phyloP scores from a whole-genome alignment of 2,797 vertebrate genomes.

The Microhierax caerulescens region DNA sequence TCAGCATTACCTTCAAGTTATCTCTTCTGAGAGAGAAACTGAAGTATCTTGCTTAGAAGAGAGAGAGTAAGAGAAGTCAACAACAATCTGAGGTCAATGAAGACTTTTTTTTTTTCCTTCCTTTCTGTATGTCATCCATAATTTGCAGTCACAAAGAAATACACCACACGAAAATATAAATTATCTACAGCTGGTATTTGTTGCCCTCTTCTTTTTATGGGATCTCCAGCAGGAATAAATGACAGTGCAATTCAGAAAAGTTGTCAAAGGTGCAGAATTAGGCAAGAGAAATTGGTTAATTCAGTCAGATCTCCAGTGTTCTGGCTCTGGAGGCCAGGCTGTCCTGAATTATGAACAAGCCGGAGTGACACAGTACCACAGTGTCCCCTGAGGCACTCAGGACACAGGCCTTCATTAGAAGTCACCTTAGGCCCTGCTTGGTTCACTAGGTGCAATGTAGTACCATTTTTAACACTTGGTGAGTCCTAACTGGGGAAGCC shows the following conservation, averaged over 20 bases:
- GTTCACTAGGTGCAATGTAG: accelerated
- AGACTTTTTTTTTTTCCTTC: not conserved
- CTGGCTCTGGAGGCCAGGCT: not conserved
- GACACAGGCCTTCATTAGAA: not conserved
- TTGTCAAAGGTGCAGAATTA: not conserved
- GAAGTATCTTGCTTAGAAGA: not conserved
- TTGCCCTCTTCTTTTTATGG: not conserved
- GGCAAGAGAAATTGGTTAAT: not conserved
- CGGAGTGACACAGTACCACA: not conserved
- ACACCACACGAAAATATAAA: not conserved
- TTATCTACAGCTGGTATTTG: not conserved
- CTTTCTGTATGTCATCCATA: not conserved
- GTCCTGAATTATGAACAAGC: not conserved
- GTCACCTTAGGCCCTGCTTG: not conserved
- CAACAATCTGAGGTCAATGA: not conserved
- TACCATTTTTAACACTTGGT: not conserved
- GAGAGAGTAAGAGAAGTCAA: not conserved
- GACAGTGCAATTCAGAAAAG: not conserved
- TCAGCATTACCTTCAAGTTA: not conserved
- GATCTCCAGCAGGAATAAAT: not conserved
- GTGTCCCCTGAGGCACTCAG: not conserved
- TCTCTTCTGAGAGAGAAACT: not conserved
- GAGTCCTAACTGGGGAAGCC: not conserved
- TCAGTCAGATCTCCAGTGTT: not conserved
- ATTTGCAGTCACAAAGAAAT: not conserved